Base-by-base conservation (phyloP, 2,797 vertebrate genomes). In the Sciurus carolinensis region DNA sequence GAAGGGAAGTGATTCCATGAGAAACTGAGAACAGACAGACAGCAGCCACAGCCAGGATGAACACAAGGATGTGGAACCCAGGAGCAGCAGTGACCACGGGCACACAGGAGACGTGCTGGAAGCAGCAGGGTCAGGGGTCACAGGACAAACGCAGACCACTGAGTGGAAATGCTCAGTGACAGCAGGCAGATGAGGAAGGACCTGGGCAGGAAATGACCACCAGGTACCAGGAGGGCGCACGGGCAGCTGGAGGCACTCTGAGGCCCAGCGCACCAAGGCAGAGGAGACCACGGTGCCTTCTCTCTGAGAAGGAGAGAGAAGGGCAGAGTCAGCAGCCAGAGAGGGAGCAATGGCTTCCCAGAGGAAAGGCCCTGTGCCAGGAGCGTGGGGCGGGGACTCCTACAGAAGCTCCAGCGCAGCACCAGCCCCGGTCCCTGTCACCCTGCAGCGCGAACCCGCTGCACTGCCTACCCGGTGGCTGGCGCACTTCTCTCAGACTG, bases 31-130 rank as follows among this genome's bases (percentile, higher is more conserved):
- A 39, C 71, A 26, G 62, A 33, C 17, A 18, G 59, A 30, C 5
- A 0, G 3, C 7, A 3, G n/a, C 13, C 1, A 73, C 14, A 2
- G 66, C 2, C 64, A 0, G n/a, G 18, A 2, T 0, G 6, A 72
- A 50, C 8, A 44, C 33, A 69, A 47, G 82, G 47, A 26, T 1
- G 7, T 4, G 59, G 52, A 30, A 26, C 0, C 2, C 54, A 22
- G 30, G 52, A 24, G n/a, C 7, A 59, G n/a, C 28, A 24, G 59
- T 54, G 8, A 57, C 22, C 57, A 8, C 1, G 7, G 57, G 57
- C 57, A 36, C 7, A 57, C 0, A 24, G 26, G 42, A 76, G 26
- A 12, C 1, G 12, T 0, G 26, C 18, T 17, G 22, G 57, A 13
- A 54, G 36, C 44, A 28, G n/a, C 1, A 11, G n/a, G 24, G 26